phyloP scores from a whole-genome alignment of 2,113 vertebrate species.

The Corythaeola cristata region DNA sequence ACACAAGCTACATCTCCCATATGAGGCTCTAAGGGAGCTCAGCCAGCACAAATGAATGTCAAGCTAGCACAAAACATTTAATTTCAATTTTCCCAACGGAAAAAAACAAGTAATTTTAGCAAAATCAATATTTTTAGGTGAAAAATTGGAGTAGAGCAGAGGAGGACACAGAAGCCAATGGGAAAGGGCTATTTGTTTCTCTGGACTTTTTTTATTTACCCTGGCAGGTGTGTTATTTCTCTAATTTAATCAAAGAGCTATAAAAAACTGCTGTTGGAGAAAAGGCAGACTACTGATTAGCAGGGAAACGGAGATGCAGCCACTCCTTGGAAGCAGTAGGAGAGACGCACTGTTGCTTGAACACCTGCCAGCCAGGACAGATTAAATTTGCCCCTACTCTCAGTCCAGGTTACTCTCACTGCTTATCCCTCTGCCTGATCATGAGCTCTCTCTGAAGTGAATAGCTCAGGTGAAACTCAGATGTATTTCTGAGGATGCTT shows the following conservation, averaged over 20 bases:
- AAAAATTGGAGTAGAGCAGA: not conserved
- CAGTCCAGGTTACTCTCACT: not conserved
- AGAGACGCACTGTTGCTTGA: not conserved
- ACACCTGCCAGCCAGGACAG: not conserved
- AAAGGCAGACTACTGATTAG: not conserved
- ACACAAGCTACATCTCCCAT: not conserved
- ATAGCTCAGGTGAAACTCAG: not conserved
- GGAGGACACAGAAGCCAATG: not conserved
- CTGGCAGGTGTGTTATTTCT: not conserved
- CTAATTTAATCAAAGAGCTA: not conserved
- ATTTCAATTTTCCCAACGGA: not conserved
- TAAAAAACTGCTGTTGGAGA: not conserved
- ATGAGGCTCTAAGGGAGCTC: not conserved
- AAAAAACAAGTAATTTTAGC: not conserved
- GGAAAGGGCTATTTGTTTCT: not conserved
- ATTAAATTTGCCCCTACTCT: not conserved
- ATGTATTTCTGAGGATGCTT: not conserved
- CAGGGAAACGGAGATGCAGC: not conserved
- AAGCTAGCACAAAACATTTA: not conserved
- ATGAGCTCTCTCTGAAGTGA: not conserved
- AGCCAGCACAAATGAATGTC: not conserved
- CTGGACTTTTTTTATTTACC: not conserved
- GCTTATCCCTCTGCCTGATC: not conserved
- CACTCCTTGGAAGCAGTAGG: not conserved
- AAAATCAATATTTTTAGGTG: constrained; percentile 2